Base-by-base conservation (phyloP, 2,113 vertebrate species). In the Percina caprodes region DNA sequence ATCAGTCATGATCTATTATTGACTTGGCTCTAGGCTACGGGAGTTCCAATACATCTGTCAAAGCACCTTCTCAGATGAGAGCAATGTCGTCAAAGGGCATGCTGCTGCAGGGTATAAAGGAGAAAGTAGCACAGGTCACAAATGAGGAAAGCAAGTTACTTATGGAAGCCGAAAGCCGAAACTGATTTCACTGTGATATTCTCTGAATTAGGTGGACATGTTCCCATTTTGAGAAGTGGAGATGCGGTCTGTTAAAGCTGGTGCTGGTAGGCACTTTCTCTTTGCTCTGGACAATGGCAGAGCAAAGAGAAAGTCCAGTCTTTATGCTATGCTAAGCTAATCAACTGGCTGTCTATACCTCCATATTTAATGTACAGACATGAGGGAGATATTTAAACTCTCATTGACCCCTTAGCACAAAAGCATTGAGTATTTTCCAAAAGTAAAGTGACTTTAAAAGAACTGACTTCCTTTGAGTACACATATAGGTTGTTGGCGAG, bases 1-100 rank as follows among this genome's bases (percentile, higher is more conserved):
- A 83, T 75, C 69, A 80, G 67, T 80, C 61, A 86, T 56, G 60
- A 72, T 69, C 73, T 35, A 35, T 71, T 84, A 74, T 65, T 79
- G 88, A 82, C 82, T 80, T 70, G 48, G 74, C 80, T 86, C 58
- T 59, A 55, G 74, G 60, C 73, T 19, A 10, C n/a, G 14, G 35
- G 52, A 81, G 23, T 78, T 90, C 77, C 55, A 84, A 69, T 82
- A 74, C 74, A 86, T 84, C 76, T 76, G 83, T 89, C 81, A 77
- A 59, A 79, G 46, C 19, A 65, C 45, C 52, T 52, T 74, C 70
- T 84, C 81, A 80, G 42, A 71, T 56, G 23, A 74, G 56, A 80
- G 16, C 8, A 45, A 49, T 69, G 59, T 65, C 52, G 46, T 81
- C 54, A 77, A 60, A 79, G 35, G 14, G 6, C 51, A 69, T 52